phyloP scores from a whole-genome alignment of 2,888 invertebrate genomes.

The Malachius bipustulatus region DNA sequence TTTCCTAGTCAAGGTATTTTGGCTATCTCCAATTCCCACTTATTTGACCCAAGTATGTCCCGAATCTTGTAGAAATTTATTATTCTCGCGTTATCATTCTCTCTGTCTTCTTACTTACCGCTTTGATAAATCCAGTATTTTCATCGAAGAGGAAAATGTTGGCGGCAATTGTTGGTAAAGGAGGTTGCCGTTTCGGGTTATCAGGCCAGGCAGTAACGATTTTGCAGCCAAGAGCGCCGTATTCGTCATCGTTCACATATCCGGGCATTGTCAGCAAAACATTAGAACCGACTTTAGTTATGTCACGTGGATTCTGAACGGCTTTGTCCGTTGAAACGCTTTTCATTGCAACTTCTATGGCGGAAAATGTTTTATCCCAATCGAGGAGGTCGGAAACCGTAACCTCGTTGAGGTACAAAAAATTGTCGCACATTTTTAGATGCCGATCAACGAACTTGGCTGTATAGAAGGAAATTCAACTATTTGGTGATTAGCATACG shows the following conservation, averaged over 20 bases:
- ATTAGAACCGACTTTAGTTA: constrained; percentile 23
- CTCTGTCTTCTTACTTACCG: constrained; percentile 31
- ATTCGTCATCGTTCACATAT: constrained; percentile 30
- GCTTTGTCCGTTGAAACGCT: constrained; percentile 27
- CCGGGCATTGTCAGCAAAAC: constrained; percentile 39
- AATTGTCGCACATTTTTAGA: no score
- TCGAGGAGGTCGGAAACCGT: constrained; percentile 31
- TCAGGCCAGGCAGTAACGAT: constrained; percentile 36
- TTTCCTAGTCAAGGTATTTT: no score
- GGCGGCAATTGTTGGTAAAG: constrained; percentile 36
- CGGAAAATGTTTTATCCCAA: constrained; percentile 35
- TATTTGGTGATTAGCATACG: no score
- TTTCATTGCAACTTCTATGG: constrained; percentile 35
- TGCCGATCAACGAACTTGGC: no score
- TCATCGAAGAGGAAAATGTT: constrained; percentile 38
- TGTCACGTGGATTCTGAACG: constrained; percentile 30
- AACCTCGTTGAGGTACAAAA: constrained; percentile 30
- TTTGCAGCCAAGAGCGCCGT: constrained; percentile 38
- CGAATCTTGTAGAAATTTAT: no score
- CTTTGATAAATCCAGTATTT: constrained; percentile 36
- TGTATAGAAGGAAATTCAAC: no score
- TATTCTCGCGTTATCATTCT: no score
- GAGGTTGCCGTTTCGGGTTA: constrained; percentile 30
- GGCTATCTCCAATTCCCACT: no score
- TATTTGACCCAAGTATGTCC: no score